Conservation (phyloP, 2,797 vertebrate species). For the Hippocampus kuda region DNA sequence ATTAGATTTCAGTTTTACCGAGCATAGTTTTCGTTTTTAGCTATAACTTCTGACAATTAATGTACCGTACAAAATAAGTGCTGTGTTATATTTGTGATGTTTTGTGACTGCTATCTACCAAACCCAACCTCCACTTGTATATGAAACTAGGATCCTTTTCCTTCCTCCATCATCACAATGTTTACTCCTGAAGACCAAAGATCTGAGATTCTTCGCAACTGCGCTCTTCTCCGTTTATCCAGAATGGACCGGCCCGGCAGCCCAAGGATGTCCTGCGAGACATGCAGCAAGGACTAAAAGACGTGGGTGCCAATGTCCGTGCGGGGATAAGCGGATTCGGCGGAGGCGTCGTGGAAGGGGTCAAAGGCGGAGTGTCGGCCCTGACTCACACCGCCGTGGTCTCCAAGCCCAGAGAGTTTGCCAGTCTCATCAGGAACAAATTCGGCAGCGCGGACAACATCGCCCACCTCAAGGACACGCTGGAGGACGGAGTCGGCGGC, state of each 20-base stretch:
- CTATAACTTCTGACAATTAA: no score
- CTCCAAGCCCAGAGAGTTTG: constrained; percentile 91
- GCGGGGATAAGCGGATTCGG: constrained; percentile 96
- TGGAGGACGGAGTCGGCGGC: constrained; percentile 74
- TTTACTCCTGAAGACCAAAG: not conserved
- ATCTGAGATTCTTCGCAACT: constrained; percentile 13
- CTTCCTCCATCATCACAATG: not conserved
- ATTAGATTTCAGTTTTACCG: no score
- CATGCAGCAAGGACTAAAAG: constrained; percentile 97
- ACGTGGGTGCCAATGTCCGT: constrained; percentile 88
- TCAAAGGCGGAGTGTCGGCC: constrained; percentile 89
- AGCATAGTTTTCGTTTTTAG: no score
- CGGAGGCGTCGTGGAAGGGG: constrained; percentile 89
- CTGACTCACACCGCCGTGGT: constrained; percentile 89
- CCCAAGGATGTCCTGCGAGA: constrained; percentile 95
- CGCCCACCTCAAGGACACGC: constrained; percentile 85
- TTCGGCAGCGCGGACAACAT: constrained; percentile 98
- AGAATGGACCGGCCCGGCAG: constrained; percentile 89
- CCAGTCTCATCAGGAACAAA: constrained; percentile 94
- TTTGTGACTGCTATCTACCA: no score
- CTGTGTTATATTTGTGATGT: no score
- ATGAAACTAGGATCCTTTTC: not conserved
- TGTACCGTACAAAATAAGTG: no score
- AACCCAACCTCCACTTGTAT: no score
- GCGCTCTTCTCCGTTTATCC: constrained; percentile 33